A percentile compares a stretch with the other conserved stretches of the same genome.
These are phyloP conservation scores for Crossaster papposus DNA, from an alignment of 53 echinoderm and acorn worm species.

Conservation along the genomic window DNA sequence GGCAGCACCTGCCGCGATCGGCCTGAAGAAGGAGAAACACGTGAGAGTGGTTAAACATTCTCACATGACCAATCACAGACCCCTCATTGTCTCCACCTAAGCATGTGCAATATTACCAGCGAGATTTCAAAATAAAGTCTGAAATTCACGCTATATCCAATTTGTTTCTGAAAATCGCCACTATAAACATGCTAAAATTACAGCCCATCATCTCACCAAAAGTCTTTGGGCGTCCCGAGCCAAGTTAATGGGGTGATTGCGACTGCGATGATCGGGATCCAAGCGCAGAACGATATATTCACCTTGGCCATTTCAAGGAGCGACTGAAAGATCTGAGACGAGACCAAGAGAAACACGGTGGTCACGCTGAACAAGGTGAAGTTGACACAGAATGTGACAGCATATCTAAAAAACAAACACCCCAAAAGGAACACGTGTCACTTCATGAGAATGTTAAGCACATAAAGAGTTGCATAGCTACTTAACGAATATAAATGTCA, in stretches of 20 bases:
- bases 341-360: conserved; percentile 83
- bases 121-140: too few species aligned
- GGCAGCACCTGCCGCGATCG: conserved; percentile 80
- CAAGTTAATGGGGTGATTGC: conserved; percentile 81
- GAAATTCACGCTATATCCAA: too few species aligned
- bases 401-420: conserved; percentile 39
- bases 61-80: too few species aligned
- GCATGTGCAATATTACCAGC: too few species aligned
- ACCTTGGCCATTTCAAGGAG: conserved; percentile 25
- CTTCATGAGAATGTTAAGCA: too few species aligned
- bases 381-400: conserved; percentile 86
- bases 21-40: conserved; percentile 59
- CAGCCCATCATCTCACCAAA: conserved; percentile 86
- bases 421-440: not conserved
- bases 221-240: conserved; percentile 97
- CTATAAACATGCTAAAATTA: too few species aligned
- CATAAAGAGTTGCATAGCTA: too few species aligned
- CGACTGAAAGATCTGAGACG: conserved; percentile 71
- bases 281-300: conserved; percentile 66
- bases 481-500: too few species aligned
- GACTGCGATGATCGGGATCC: conserved; percentile 78
- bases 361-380: conserved; percentile 89
- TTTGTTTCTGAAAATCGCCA: too few species aligned
- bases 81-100: too few species aligned
- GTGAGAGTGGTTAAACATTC: too few species aligned